Percentiles rank a stretch among this genome's conserved stretches.
phyloP scores from a whole-genome alignment of 2,797 vertebrate species.

The Microctenopoma stevenorrisi region DNA sequence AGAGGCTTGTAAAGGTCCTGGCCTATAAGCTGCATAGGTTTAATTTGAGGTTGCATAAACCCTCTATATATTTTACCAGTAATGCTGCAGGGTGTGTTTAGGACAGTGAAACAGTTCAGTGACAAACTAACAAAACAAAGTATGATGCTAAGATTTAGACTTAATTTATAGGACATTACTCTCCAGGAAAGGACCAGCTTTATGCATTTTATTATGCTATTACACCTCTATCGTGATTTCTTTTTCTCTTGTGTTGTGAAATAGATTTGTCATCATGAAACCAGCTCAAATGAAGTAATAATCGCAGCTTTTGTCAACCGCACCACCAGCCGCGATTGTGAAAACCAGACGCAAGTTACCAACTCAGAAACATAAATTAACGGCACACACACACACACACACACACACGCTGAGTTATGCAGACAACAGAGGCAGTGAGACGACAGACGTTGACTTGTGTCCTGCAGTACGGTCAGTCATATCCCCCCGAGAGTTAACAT shows the following conservation, averaged over 20 bases:
- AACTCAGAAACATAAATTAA: background rate
- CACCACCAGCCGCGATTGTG: background rate
- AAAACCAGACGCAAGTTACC: constrained; percentile 5
- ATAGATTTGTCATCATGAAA: no score
- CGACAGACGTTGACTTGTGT: constrained; percentile 63
- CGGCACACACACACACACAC: background rate
- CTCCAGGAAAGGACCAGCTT: no score
- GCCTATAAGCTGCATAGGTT: constrained; percentile 44
- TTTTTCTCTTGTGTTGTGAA: no score
- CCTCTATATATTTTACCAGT: background rate
- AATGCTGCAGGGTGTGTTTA: background rate
- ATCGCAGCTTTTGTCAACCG: background rate
- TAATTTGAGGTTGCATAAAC: background rate
- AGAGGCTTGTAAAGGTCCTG: constrained; percentile 62
- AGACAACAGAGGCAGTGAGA: constrained; percentile 31
- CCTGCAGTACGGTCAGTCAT: constrained; percentile 43
- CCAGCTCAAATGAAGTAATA: no score
- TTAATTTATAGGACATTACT: no score
- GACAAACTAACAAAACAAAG: no score
- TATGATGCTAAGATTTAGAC: no score
- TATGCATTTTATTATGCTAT: no score
- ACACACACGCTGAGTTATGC: background rate
- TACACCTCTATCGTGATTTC: no score
- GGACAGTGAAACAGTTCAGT: background rate
- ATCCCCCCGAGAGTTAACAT: constrained; percentile 65